Conservation (phyloP, 2,113 vertebrate species). For the Nannospalax galili region DNA sequence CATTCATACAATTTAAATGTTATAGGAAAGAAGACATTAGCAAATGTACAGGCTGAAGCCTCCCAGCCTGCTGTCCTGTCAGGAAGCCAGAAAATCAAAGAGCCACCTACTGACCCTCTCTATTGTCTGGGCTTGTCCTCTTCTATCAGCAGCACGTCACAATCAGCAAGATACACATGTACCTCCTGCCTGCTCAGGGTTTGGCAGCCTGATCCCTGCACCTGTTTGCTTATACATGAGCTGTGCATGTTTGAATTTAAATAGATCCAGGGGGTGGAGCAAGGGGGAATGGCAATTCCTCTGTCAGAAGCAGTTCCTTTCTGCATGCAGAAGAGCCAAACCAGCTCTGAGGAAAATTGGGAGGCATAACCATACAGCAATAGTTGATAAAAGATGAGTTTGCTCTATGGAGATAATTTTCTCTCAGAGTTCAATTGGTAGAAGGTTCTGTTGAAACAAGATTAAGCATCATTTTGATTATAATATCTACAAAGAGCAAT, state of each 20-base stretch:
- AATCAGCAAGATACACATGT: constrained; percentile 87
- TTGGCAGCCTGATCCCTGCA: constrained; percentile 85
- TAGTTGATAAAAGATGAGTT: background rate
- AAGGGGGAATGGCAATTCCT: constrained; percentile 48
- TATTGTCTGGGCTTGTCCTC: constrained; percentile 86
- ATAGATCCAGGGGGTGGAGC: constrained; percentile 61
- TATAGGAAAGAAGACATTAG: constrained; percentile 37
- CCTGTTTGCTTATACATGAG: constrained; percentile 91
- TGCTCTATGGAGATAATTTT: background rate
- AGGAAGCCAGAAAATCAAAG: constrained; percentile 86
- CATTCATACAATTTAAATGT: constrained; percentile 30
- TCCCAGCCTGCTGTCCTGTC: constrained; percentile 80
- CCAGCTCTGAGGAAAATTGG: background rate
- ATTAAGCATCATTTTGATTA: background rate
- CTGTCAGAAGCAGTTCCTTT: constrained; percentile 68
- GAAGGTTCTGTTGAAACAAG: background rate
- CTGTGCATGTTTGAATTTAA: constrained; percentile 83
- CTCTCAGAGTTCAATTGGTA: background rate
- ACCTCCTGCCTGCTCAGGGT: constrained; percentile 83
- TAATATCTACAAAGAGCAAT: background rate
- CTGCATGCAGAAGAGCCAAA: constrained; percentile 4
- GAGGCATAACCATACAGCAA: background rate
- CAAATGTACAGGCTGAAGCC: constrained; percentile 65
- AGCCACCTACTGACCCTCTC: constrained; percentile 87
- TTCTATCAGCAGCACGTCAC: constrained; percentile 84